Evolutionary conservation across 2,113 vertebrate genomes (phyloP).

Genomic region (Apus apus): DNA sequence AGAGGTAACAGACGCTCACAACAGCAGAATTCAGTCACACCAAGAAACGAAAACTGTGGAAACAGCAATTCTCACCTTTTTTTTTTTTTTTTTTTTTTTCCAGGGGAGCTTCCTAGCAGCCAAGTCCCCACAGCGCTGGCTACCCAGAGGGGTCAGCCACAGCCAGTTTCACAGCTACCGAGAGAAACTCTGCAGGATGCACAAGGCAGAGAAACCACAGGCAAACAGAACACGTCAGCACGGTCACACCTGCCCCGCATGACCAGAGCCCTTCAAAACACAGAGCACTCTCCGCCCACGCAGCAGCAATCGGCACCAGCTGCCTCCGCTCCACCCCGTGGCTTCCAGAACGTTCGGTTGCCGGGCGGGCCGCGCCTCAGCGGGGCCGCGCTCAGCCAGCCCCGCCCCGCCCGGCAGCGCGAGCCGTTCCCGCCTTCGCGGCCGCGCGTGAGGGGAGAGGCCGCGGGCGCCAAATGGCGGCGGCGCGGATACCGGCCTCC

Average conservation of each 20-base stretch:
- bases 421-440: accelerated
- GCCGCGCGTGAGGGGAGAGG: accelerated
- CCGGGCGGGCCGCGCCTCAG: accelerated
- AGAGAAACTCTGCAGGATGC: accelerated
- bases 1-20: neutral
- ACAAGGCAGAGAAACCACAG: neutral
- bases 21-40: accelerated
- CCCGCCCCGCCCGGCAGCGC: no score
- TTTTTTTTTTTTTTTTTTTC: neutral
- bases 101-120: neutral
- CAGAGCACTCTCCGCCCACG: accelerated
- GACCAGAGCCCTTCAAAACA: no score
- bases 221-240: accelerated
- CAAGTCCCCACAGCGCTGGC: neutral
- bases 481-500: no score
- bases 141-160: neutral
- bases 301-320: accelerated
- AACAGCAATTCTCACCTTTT: neutral
- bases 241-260: accelerated
- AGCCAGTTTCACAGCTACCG: accelerated
- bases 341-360: neutral
- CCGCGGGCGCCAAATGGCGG: no score
- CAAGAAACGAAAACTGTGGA: neutral
- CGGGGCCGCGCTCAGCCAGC: no score
- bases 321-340: accelerated